Base-by-base conservation (phyloP, 2,888 invertebrate genomes). In the Melanophora roralis region DNA sequence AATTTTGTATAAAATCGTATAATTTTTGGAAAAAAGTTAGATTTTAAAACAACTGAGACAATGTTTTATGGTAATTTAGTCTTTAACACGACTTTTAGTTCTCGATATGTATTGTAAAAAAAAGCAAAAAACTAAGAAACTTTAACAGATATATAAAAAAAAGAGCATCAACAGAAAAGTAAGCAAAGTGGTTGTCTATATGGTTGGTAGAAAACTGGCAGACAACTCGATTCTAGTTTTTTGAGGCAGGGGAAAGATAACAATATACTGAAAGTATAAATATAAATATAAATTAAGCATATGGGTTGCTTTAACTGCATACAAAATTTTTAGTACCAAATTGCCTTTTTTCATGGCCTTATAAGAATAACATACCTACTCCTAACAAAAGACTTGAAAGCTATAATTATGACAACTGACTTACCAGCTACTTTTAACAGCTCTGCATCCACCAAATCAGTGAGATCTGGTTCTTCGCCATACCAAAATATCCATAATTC, bases 401-500 rank as follows among this genome's bases (percentile, higher is more conserved):
- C 6, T 6, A 27, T 5, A 27, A 27, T 27, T 27, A 27, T 27
- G 3, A 6, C 27, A 27, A 27, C 27, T 36, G 1, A 36, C 73
- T 78, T 73, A 98, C 98, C 97, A 89, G 94, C 93, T 75, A 88
- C 92, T 88, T 96, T 94, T 83, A 98, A 93, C 83, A 98, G 93
- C 89, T 97, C 97, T 12, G 95, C 94, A 78, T 95, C 94, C 85
- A 97, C 95, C 86, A 97, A 92, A 79, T 95, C 94, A 86, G 93
- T 93, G 83, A 97, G 93, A 91, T 97, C 96, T 73, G 97, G 97
- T 91, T 97, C 97, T 90, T 98, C 98, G 88, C 98, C 98, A 91
- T 99, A 99, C 99, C 99, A 99, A 92, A 99, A 99, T 90, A 99
- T 96, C 99, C 99, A 99, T 81, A 99, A 93, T 91, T 99, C 99